Conservation (phyloP, 2,888 invertebrate genomes). For the Zelleria hepariella region DNA sequence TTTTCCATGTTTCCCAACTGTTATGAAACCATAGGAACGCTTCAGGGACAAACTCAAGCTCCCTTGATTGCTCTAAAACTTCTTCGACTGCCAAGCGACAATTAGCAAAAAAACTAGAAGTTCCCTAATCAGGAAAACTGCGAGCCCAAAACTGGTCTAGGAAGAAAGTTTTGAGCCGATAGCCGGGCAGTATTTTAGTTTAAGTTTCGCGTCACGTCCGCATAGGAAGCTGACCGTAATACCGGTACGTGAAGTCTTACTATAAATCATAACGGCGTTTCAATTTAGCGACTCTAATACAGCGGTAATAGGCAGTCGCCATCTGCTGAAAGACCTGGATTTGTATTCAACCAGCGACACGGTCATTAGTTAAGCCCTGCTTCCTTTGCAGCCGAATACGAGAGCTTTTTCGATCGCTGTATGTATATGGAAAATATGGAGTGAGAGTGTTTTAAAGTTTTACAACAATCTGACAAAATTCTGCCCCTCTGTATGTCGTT, state of each 20-base stretch:
- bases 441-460: background rate
- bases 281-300: slow-evolving; percentile 61
- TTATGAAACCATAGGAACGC: no score
- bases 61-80: no score
- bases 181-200: background rate
- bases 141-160: background rate
- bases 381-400: slow-evolving; percentile 58
- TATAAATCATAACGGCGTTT: slow-evolving; percentile 66
- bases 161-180: background rate
- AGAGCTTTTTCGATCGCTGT: background rate
- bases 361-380: slow-evolving; percentile 65
- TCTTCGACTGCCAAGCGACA: background rate
- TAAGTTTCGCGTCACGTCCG: slow-evolving; percentile 52
- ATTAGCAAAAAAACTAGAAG: background rate
- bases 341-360: slow-evolving; percentile 66
- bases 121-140: background rate
- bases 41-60: no score
- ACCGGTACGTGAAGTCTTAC: slow-evolving; percentile 52
- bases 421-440: background rate
- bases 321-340: slow-evolving; percentile 59
- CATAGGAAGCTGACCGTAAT: slow-evolving; percentile 51
- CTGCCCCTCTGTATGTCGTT: no score
- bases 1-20: no score
- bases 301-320: slow-evolving; percentile 47
- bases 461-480: no score